Evolutionary conservation across 2,113 vertebrate genomes (phyloP).

Genomic region (Eptatretus burgeri): DNA sequence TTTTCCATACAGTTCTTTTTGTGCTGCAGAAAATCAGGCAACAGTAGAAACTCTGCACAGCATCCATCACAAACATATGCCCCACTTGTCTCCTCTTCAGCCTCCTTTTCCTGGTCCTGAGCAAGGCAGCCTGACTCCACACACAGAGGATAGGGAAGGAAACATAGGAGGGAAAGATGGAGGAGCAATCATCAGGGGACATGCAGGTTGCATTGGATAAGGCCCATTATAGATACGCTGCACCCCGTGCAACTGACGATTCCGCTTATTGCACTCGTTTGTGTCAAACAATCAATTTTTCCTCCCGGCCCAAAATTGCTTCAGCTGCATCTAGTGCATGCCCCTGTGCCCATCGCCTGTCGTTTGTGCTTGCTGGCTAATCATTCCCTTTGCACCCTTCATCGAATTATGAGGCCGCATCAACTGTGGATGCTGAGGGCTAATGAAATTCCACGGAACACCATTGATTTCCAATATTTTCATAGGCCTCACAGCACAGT

Average conservation of each 20-base stretch:
- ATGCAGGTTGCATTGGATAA: background rate
- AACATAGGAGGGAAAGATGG: background rate
- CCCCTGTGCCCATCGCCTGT: conserved; percentile 27
- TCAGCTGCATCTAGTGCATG: conserved; percentile 46
- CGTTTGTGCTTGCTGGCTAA: conserved; percentile 58
- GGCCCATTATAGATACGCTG: background rate
- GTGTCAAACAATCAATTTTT: conserved; percentile 39
- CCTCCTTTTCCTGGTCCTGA: conserved; percentile 2
- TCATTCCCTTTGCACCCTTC: conserved; percentile 94
- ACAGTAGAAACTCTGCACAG: conserved; percentile 93
- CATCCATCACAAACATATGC: conserved; percentile 70
- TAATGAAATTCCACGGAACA: conserved; percentile 98
- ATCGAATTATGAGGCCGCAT: conserved; percentile 98
- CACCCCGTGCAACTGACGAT: background rate
- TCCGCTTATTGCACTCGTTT: background rate
- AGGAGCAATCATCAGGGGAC: too few species aligned
- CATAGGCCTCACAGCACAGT: conserved; percentile 70
- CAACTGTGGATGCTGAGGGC: conserved; percentile 86
- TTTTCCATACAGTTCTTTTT: conserved; percentile 66
- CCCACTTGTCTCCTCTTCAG: conserved; percentile 63
- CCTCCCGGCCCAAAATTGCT: conserved; percentile 63
- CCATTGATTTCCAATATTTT: conserved; percentile 98
- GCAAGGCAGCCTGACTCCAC: background rate
- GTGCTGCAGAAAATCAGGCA: conserved; percentile 77
- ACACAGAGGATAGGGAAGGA: background rate